Percentiles rank a stretch among this genome's conserved stretches.
Conservation (phyloP, 1,140 invertebrate species). For the Ericerus pela region DNA sequence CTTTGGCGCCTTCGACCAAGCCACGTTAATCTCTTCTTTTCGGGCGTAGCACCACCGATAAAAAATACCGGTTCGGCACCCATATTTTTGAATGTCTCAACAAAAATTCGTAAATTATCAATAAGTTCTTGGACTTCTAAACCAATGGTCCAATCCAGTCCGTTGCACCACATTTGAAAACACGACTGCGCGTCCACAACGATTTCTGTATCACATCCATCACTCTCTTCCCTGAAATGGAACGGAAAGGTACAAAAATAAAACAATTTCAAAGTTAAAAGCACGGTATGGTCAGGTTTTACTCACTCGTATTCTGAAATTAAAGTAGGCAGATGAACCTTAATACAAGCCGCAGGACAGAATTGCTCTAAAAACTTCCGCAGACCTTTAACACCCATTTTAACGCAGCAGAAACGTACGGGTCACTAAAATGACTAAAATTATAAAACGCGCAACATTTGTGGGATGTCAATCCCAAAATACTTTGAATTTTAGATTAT, state of each 20-base stretch:
- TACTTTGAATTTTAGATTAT: too few relatives aligned
- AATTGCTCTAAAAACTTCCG: constrained; percentile 9
- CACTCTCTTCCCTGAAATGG: constrained; percentile 17
- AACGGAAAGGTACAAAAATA: neutral
- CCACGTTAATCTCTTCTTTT: constrained; percentile 28
- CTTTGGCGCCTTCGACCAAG: constrained; percentile 25
- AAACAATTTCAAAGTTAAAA: neutral
- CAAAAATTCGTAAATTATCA: constrained; percentile 25
- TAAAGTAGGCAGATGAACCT: neutral
- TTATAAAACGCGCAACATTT: too few relatives aligned
- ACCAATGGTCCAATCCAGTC: constrained; percentile 29
- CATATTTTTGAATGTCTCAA: constrained; percentile 22
- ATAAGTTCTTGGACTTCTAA: constrained; percentile 29
- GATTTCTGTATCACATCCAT: constrained; percentile 23
- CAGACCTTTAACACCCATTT: constrained; percentile 7
- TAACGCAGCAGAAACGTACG: too few relatives aligned
- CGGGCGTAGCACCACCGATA: constrained; percentile 30
- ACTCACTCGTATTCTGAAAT: constrained; percentile 13
- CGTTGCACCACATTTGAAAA: constrained; percentile 25
- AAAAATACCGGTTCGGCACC: constrained; percentile 29
- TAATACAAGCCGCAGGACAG: neutral
- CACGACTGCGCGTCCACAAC: constrained; percentile 30
- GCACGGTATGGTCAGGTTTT: neutral
- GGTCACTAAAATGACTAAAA: too few relatives aligned
- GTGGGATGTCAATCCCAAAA: too few relatives aligned